Percentiles rank a stretch among this genome's conserved stretches.
phyloP scores from a whole-genome alignment of 2,113 vertebrate species.

The Himantopus leucocephalus region DNA sequence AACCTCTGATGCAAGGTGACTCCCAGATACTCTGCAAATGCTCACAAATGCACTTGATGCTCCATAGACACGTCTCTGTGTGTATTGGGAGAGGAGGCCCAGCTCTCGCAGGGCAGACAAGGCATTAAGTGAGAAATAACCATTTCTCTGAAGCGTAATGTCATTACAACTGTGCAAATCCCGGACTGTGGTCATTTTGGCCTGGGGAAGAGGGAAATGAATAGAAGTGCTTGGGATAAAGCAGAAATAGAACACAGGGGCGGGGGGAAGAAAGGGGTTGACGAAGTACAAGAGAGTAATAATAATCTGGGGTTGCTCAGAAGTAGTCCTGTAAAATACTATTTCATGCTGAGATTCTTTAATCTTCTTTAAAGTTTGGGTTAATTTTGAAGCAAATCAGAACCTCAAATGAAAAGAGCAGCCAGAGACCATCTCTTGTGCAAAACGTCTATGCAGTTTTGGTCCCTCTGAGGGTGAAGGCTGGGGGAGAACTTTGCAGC shows the following conservation, averaged over 20 bases:
- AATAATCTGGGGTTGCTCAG: neutral
- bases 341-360: neutral
- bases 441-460: neutral
- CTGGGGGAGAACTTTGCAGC: neutral
- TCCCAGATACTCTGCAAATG: neutral
- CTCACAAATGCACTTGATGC: neutral
- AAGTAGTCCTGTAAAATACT: neutral
- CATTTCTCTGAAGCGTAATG: neutral
- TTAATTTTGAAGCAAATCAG: neutral
- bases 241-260: neutral
- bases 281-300: neutral
- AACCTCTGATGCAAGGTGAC: neutral
- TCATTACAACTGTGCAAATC: neutral
- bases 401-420: neutral
- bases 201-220: neutral
- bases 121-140: neutral
- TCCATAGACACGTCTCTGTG: neutral
- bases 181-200: neutral
- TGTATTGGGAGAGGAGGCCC: neutral
- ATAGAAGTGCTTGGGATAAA: neutral
- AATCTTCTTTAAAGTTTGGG: neutral
- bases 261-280: neutral
- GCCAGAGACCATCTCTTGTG: neutral
- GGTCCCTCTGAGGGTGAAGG: neutral
- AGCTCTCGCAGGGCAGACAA: neutral